Percentiles rank a stretch among this genome's conserved stretches.
Conservation (phyloP, 2,888 invertebrate genomes). For the Cacoxenus indagator region DNA sequence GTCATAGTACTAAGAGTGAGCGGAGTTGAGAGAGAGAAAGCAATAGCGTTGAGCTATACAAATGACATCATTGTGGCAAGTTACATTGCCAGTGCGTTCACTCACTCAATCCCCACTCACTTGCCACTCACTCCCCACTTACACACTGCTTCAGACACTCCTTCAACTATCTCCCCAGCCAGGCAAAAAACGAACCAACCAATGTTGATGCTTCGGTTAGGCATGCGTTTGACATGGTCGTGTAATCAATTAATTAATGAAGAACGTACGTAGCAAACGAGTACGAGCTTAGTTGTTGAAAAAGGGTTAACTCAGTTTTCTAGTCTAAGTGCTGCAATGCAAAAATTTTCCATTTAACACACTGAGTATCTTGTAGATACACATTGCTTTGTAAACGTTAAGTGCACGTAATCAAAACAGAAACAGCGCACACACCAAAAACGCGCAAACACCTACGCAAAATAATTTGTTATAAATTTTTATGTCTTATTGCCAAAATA, state of each 20-base stretch:
- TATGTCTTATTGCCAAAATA: too few species aligned
- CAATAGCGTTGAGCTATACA: neutral
- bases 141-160: neutral
- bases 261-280: neutral
- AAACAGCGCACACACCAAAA: too few species aligned
- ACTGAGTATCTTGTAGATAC: too few species aligned
- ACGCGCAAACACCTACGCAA: too few species aligned
- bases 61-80: conserved; percentile 29
- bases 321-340: too few species aligned
- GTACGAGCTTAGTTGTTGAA: neutral
- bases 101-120: neutral
- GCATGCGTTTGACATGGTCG: conserved; percentile 8
- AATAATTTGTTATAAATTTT: too few species aligned
- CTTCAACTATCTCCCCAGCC: neutral
- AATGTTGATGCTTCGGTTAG: neutral
- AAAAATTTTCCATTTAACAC: too few species aligned
- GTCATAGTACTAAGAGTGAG: neutral
- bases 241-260: conserved; percentile 17
- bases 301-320: conserved; percentile 1
- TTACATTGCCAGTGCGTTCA: neutral
- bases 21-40: neutral
- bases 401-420: too few species aligned
- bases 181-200: neutral
- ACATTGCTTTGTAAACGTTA: too few species aligned
- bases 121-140: neutral